A percentile compares a stretch with the other conserved stretches of the same genome.
Conservation (phyloP, 2,888 invertebrate species). For the Tigriopus californicus region DNA sequence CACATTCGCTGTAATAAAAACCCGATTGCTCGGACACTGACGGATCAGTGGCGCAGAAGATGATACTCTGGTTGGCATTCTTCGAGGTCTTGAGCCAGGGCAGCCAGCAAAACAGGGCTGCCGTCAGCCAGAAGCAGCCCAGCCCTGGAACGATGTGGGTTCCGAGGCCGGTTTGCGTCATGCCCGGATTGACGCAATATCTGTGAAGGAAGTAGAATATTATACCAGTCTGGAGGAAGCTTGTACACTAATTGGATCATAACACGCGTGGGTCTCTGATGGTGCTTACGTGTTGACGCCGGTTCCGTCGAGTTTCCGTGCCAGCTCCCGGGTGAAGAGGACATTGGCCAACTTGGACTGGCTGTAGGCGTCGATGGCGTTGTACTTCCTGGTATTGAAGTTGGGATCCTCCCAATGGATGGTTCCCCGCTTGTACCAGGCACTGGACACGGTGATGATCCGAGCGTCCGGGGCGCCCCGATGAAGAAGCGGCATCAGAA, state of each 20-base stretch:
- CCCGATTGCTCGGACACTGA: background rate
- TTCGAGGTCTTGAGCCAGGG: constrained; percentile 4
- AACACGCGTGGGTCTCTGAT: too few species aligned
- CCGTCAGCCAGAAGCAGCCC: background rate
- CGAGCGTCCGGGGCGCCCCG: constrained; percentile 8
- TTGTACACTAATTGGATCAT: too few species aligned
- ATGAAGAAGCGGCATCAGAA: constrained; percentile 1
- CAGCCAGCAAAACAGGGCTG: background rate
- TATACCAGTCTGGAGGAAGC: too few species aligned
- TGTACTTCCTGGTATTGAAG: background rate
- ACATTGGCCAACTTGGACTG: constrained; percentile 28
- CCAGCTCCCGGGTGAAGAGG: constrained; percentile 25
- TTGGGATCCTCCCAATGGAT: constrained; percentile 11
- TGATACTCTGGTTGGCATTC: constrained; percentile 3
- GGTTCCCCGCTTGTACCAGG: background rate
- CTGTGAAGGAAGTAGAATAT: constrained; percentile 1
- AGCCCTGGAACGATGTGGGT: constrained; percentile 2
- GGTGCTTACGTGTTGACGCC: constrained; percentile 28
- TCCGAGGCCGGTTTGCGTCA: background rate
- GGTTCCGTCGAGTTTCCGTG: constrained; percentile 23
- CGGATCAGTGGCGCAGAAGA: background rate
- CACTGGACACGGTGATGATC: background rate
- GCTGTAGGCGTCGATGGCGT: constrained; percentile 23
- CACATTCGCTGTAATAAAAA: constrained; percentile 10
- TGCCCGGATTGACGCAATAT: constrained; percentile 5